A percentile compares a stretch with the other conserved stretches of the same genome.
phyloP scores from a whole-genome alignment of 2,113 vertebrate genomes.

The Climacteris rufus region DNA sequence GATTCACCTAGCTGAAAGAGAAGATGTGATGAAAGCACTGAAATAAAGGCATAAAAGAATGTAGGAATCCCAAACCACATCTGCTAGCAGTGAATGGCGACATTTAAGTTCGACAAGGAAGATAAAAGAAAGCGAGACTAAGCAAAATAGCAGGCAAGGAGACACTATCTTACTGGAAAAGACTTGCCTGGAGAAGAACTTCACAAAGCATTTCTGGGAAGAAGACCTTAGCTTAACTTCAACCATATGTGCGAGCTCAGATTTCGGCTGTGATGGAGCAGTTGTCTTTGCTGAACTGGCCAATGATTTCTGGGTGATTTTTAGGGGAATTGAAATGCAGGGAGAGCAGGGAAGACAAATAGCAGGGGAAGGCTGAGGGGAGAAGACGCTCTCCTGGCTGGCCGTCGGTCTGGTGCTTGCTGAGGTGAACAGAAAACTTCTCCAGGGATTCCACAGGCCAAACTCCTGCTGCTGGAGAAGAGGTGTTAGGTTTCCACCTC shows the following conservation, averaged over 20 bases:
- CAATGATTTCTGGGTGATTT: neutral
- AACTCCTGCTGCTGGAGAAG: neutral
- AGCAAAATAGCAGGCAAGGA: constrained; percentile 54
- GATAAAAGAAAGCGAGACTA: constrained; percentile 55
- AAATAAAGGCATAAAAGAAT: constrained; percentile 67
- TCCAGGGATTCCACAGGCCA: neutral
- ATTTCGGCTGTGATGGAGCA: constrained; percentile 29
- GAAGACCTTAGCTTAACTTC: constrained; percentile 64
- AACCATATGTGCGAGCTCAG: constrained; percentile 44
- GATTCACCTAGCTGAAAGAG: constrained; percentile 70
- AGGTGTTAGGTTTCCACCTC: neutral
- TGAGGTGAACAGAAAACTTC: neutral
- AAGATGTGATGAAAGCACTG: constrained; percentile 66
- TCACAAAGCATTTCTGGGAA: constrained; percentile 57
- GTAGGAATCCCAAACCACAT: constrained; percentile 58
- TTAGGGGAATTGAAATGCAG: neutral
- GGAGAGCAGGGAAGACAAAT: neutral
- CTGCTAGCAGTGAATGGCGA: constrained; percentile 58
- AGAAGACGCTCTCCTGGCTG: rapidly evolving
- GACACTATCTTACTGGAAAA: constrained; percentile 61
- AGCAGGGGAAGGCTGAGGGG: neutral
- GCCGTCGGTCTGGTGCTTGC: rapidly evolving
- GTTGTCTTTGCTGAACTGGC: constrained; percentile 34
- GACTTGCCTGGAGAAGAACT: constrained; percentile 52
- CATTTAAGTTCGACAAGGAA: constrained; percentile 56